Conservation (phyloP, 2,888 invertebrate genomes). For the Drosophila fulvimacula region DNA sequence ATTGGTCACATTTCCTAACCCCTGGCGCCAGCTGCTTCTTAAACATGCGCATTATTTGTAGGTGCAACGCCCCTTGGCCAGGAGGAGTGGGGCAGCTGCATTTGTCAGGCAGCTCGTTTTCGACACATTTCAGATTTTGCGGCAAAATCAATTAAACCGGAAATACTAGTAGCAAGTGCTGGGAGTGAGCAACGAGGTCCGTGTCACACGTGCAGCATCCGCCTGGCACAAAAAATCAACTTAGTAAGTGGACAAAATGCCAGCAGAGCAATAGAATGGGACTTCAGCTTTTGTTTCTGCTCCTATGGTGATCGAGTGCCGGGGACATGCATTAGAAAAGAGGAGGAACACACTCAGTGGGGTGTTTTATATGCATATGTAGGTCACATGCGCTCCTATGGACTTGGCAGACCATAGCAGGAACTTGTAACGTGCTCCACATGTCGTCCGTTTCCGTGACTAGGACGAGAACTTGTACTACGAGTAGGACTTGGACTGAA, state of each 20-base stretch:
- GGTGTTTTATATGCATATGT: slow-evolving; percentile 46
- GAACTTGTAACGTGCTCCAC: slow-evolving; percentile 61
- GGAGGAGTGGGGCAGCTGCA: slow-evolving; percentile 4
- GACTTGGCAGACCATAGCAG: slow-evolving; percentile 22
- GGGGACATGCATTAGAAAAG: slow-evolving; percentile 25
- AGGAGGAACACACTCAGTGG: background rate
- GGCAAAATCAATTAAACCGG: slow-evolving; percentile 82
- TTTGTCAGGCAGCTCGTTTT: slow-evolving; percentile 59
- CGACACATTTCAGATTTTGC: slow-evolving; percentile 80
- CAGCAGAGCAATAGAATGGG: slow-evolving; percentile 27
- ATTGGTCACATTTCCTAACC: slow-evolving; percentile 4
- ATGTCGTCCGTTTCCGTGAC: slow-evolving; percentile 70
- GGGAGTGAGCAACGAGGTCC: slow-evolving; percentile 25
- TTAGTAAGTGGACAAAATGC: slow-evolving; percentile 71
- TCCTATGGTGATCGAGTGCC: slow-evolving; percentile 31
- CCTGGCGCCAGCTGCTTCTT: slow-evolving; percentile 13
- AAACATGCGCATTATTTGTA: slow-evolving; percentile 51
- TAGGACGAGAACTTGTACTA: slow-evolving; percentile 14
- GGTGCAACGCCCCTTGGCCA: background rate
- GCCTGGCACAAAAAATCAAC: slow-evolving; percentile 71
- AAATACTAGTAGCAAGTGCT: slow-evolving; percentile 68
- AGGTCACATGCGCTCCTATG: slow-evolving; percentile 34
- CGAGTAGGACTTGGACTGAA: slow-evolving; percentile 18
- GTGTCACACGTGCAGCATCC: slow-evolving; percentile 68
- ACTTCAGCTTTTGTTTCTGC: slow-evolving; percentile 40